Conservation (phyloP, 1,140 invertebrate genomes). For the Aplysia californica region DNA sequence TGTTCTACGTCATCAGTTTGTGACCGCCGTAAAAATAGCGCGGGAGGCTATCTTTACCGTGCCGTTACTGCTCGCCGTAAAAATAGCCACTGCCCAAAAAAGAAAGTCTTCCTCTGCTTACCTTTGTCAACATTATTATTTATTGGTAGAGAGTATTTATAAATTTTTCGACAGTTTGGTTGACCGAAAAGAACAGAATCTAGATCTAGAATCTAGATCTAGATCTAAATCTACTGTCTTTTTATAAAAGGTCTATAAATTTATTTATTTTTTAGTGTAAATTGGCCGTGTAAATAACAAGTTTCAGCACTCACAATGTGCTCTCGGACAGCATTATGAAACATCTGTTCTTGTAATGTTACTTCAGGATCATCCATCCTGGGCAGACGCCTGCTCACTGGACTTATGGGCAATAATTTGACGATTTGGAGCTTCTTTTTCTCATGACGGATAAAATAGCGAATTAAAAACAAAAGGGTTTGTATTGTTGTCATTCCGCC, state of each 20-base stretch:
- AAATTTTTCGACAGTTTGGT: too few relatives aligned
- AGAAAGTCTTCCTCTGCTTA: too few relatives aligned
- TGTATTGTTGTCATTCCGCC: background rate
- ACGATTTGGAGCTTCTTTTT: background rate
- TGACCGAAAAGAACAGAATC: too few relatives aligned
- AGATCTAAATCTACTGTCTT: background rate
- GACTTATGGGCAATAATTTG: background rate
- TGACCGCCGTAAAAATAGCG: too few relatives aligned
- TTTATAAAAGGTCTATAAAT: background rate
- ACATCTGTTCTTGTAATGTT: slow-evolving; percentile 66
- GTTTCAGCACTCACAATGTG: slow-evolving; percentile 77
- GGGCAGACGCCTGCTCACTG: background rate
- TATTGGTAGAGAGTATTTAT: too few relatives aligned
- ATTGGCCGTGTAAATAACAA: background rate
- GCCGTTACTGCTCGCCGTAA: too few relatives aligned
- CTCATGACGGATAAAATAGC: slow-evolving; percentile 14
- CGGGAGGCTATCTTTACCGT: too few relatives aligned
- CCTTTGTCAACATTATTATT: too few relatives aligned
- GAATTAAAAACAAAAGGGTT: background rate
- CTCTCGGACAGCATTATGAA: slow-evolving; percentile 92
- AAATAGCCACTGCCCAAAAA: too few relatives aligned
- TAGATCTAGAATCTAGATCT: background rate
- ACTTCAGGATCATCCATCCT: slow-evolving; percentile 43
- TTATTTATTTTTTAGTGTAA: background rate
- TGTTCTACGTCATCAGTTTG: too few relatives aligned